A percentile compares a stretch with the other conserved stretches of the same genome.
Conservation (phyloP, 2,113 vertebrate species). For the Sprattus sprattus region DNA sequence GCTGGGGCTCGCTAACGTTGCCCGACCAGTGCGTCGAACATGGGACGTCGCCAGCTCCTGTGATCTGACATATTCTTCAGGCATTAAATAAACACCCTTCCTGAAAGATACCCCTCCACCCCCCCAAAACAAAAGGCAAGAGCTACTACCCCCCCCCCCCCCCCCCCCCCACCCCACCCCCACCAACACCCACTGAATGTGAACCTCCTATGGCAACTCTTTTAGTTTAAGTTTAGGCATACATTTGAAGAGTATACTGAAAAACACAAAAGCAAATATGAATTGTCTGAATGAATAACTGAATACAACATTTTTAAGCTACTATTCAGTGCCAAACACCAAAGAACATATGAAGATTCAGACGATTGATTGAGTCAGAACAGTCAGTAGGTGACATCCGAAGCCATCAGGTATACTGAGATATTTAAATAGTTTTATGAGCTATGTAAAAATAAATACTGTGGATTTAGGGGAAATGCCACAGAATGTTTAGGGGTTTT, state of each 20-base stretch:
- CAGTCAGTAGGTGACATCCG: neutral
- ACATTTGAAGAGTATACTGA: neutral
- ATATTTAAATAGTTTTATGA: conserved; percentile 29
- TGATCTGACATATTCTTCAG: conserved; percentile 69
- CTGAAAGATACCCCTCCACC: conserved; percentile 58
- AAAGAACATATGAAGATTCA: neutral
- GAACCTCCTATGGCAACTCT: neutral
- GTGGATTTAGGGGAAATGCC: conserved; percentile 1
- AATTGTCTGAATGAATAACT: neutral
- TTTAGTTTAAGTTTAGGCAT: neutral
- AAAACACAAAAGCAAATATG: neutral
- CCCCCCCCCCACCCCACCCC: too few species aligned
- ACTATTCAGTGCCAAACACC: neutral
- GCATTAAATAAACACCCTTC: conserved; percentile 59
- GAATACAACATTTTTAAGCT: neutral
- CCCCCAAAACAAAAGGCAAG: conserved; percentile 36
- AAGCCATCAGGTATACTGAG: conserved; percentile 11
- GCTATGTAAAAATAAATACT: conserved; percentile 28
- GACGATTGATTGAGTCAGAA: neutral
- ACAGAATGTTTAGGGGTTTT: conserved; percentile 8
- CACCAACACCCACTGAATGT: neutral
- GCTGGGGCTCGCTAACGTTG: conserved; percentile 66
- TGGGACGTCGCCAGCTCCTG: conserved; percentile 67
- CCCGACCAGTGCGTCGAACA: conserved; percentile 64
- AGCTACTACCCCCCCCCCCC: neutral